Base-by-base conservation (phyloP, 2,797 vertebrate species). In the Megalops cyprinoides region DNA sequence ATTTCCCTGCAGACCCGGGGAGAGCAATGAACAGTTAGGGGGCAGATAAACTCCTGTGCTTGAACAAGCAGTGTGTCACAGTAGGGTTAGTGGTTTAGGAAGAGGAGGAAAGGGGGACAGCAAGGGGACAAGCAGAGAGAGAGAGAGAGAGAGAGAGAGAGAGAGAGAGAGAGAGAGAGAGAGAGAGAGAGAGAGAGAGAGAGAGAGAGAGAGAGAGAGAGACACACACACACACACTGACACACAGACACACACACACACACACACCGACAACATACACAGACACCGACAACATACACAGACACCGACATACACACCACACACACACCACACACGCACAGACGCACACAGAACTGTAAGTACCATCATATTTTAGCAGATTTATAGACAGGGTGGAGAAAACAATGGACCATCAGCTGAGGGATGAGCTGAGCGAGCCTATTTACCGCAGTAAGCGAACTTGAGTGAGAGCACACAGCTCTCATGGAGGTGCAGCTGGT, bases 361-460 rank as follows among this genome's bases (percentile, higher is more conserved):
- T 34, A 34, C 1, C 31, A 7, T 8, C 6, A 18, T 23, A 23
- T 23, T 34, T 42, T 31, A 62, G 56, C 53, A 62, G 79, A 20
- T 42, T 46, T 9, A 39, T 2, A 55, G 65, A 56, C 34, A 73
- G 34, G 46, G 28, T 25, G 8, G 31, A 18, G n/a, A 3, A 39
- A 2, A 4, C 1, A n/a, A 48, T 53, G 28, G 46, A 69, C 28
- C 7, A 56, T 25, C 3, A 25, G 55, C 55, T 3, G 20, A n/a
- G 0, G 20, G 5, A 10, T 25, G 4, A n/a, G 0, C 69, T 67
- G 83, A 44, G 53, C 39, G 37, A 12, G 69, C n/a, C 28, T 4
- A 9, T 90, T 69, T 90, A 96, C 96, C 95, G 0, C 95, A 94
- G 37, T 95, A 94, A 82, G 95, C 95, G 0, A 96, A 96, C 85